Percentiles rank a stretch among this genome's conserved stretches.
Evolutionary conservation across 2,113 vertebrate species (phyloP).

Genomic region (Emydura subglobosa): DNA sequence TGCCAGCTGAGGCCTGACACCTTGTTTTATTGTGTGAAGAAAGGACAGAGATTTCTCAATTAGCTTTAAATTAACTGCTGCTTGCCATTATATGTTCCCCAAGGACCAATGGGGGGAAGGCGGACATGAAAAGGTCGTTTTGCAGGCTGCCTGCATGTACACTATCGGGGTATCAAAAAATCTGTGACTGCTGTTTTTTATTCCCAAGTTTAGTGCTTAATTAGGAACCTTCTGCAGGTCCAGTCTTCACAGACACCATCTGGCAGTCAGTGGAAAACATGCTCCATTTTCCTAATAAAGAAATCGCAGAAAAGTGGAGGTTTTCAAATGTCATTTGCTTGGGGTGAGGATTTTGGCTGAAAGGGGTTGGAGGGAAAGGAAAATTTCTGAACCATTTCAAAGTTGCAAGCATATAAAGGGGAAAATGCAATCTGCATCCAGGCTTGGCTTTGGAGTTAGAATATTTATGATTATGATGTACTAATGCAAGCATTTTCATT

Average conservation of each 20-base stretch:
- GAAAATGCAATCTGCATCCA: constrained; percentile 7
- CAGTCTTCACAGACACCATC: constrained; percentile 80
- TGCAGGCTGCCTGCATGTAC: constrained; percentile 50
- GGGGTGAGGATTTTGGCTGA: neutral
- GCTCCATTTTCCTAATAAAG: constrained; percentile 61
- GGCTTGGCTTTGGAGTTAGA: neutral
- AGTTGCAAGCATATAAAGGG: neutral
- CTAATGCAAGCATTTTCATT: constrained; percentile 27
- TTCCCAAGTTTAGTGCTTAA: constrained; percentile 80
- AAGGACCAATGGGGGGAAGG: constrained; percentile 63
- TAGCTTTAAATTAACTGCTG: constrained; percentile 84
- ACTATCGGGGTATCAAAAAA: constrained; percentile 60
- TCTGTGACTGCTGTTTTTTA: constrained; percentile 72
- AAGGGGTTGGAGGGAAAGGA: neutral
- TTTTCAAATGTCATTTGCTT: constrained; percentile 55
- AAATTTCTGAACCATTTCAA: neutral
- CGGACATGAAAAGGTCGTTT: constrained; percentile 52
- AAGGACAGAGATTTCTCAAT: constrained; percentile 80
- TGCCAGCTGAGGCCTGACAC: constrained; percentile 78
- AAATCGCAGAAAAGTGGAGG: constrained; percentile 63
- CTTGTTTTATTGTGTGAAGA: constrained; percentile 78
- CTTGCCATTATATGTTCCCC: constrained; percentile 77
- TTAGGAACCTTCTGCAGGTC: constrained; percentile 77
- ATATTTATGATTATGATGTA: constrained; percentile 2
- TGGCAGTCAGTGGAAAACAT: constrained; percentile 70